phyloP scores from a whole-genome alignment of 2,113 vertebrate genomes.

The Chloroceryle aenea region DNA sequence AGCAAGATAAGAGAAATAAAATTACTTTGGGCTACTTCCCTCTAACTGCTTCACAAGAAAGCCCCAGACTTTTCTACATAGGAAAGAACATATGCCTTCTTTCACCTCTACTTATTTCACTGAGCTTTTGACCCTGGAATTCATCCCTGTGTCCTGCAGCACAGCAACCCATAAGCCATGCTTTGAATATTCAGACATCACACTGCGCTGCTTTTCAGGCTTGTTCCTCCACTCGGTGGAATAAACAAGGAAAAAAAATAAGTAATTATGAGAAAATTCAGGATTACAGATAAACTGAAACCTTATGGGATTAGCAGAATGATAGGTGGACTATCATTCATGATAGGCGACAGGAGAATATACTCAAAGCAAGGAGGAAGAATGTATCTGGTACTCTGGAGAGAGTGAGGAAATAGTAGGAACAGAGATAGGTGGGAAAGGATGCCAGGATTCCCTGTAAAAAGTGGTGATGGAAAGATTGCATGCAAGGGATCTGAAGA shows the following conservation, averaged over 20 bases:
- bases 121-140: background rate
- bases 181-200: background rate
- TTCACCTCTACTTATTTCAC: background rate
- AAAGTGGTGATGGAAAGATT: background rate
- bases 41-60: background rate
- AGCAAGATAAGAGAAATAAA: background rate
- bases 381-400: background rate
- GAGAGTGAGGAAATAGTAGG: background rate
- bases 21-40: background rate
- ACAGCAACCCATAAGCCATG: background rate
- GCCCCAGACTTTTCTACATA: background rate
- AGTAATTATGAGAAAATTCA: background rate
- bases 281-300: background rate
- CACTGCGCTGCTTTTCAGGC: background rate
- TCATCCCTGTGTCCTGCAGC: background rate
- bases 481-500: background rate
- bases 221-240: rapidly evolving
- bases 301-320: background rate
- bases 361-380: background rate
- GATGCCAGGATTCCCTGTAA: background rate
- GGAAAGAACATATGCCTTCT: background rate
- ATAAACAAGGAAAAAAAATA: background rate
- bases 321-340: rapidly evolving
- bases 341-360: background rate
- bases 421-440: background rate